Conservation (phyloP, 35 echinoderm and acorn worm genomes). For the Eucidaris tribuloides region DNA sequence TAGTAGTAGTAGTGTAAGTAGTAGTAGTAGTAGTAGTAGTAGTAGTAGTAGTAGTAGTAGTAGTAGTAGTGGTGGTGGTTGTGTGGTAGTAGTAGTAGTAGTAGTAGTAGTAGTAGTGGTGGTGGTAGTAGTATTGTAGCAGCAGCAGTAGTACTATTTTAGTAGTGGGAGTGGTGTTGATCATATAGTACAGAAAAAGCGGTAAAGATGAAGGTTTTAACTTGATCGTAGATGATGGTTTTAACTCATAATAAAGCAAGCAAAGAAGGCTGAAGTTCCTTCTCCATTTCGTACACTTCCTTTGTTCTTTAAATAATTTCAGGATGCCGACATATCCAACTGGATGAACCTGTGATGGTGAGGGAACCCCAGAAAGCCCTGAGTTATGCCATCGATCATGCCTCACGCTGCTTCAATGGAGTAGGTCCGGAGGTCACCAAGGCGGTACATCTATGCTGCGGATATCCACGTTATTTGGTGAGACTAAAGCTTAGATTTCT, state of each 20-base stretch:
- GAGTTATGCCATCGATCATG: slow-evolving; percentile 66
- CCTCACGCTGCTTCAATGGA: slow-evolving; percentile 47
- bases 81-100: too few species aligned
- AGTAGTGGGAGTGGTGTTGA: not conserved
- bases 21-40: too few species aligned
- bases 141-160: not conserved
- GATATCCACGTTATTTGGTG: slow-evolving; percentile 55
- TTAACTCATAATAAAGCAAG: too few species aligned
- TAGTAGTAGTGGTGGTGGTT: too few species aligned
- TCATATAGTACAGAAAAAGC: not conserved
- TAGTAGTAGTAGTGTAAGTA: too few species aligned
- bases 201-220: not conserved
- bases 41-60: too few species aligned
- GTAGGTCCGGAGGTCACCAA: slow-evolving; percentile 52
- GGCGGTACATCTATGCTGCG: slow-evolving; percentile 65
- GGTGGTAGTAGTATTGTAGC: too few species aligned
- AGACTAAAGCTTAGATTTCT: not conserved
- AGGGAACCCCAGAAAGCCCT: slow-evolving; percentile 17
- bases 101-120: too few species aligned
- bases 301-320: not conserved
- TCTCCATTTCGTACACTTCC: not conserved
- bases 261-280: not conserved
- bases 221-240: too few species aligned
- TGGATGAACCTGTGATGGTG: slow-evolving; percentile 61
- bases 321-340: slow-evolving; percentile 74